These are phyloP conservation scores for Colinus virginianus DNA, from an alignment of 2,113 vertebrate species.

Conservation along the genomic window DNA sequence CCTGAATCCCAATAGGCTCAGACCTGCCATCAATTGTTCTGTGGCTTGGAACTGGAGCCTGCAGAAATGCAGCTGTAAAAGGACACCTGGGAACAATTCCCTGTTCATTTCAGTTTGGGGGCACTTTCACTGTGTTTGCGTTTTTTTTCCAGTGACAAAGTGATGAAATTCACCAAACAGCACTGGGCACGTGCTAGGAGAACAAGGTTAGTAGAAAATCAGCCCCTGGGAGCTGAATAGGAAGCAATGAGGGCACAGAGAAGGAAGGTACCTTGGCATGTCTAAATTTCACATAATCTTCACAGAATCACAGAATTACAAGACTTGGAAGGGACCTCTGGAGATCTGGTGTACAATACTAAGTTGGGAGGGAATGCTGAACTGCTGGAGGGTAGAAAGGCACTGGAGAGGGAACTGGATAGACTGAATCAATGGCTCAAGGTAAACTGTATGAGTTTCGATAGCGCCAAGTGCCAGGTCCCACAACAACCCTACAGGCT, in stretches of 20 bases:
- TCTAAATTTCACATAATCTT: accelerated
- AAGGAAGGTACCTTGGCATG: neutral
- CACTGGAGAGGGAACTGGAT: no score
- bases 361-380: no score
- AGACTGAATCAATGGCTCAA: no score
- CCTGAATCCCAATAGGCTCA: neutral
- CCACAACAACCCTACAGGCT: no score
- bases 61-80: neutral
- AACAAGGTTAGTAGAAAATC: neutral
- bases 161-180: neutral
- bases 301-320: no score
- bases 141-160: neutral
- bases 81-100: neutral
- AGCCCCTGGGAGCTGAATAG: accelerated
- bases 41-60: accelerated
- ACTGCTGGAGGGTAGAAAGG: no score
- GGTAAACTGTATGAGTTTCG: no score
- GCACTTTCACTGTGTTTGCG: neutral
- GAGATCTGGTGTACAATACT: no score
- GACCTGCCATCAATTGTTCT: neutral
- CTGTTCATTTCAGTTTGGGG: neutral
- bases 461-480: no score
- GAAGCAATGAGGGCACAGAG: accelerated
- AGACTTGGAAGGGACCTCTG: no score
- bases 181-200: accelerated